Conservation (phyloP, 2,888 invertebrate species). For the Oligia latruncula region DNA sequence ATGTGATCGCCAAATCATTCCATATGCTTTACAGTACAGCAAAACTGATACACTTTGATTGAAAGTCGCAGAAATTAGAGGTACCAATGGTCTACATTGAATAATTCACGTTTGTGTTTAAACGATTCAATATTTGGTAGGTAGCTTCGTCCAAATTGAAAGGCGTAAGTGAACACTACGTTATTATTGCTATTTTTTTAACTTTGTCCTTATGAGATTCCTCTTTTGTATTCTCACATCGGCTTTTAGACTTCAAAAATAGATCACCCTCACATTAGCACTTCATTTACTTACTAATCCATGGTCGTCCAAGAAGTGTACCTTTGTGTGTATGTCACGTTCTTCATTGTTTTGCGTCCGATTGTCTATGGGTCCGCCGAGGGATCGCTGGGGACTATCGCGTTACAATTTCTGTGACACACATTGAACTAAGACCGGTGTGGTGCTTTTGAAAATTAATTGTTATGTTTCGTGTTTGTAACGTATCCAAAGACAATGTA, state of each 20-base stretch:
- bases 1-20: not conserved
- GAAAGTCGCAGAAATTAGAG: not conserved
- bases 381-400: constrained; percentile 51
- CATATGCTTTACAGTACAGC: not conserved
- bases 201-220: not conserved
- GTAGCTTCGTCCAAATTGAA: too few relatives aligned
- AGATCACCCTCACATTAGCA: not conserved
- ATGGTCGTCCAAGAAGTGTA: constrained; percentile 48
- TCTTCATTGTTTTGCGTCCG: constrained; percentile 65
- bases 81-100: not conserved
- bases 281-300: constrained; percentile 21
- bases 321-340: constrained; percentile 68
- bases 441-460: constrained; percentile 41
- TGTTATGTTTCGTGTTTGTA: constrained; percentile 24
- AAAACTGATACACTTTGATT: not conserved
- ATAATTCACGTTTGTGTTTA: too few relatives aligned
- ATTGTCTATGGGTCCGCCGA: constrained; percentile 52
- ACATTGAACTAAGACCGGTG: constrained; percentile 41
- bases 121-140: not conserved
- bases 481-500: not conserved
- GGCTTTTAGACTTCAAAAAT: not conserved
- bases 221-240: not conserved
- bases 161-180: not conserved
- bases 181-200: not conserved
- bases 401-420: constrained; percentile 63